A percentile compares a stretch with the other conserved stretches of the same genome.
Conservation (phyloP, 2,113 vertebrate genomes). For the Cepphus grylle region DNA sequence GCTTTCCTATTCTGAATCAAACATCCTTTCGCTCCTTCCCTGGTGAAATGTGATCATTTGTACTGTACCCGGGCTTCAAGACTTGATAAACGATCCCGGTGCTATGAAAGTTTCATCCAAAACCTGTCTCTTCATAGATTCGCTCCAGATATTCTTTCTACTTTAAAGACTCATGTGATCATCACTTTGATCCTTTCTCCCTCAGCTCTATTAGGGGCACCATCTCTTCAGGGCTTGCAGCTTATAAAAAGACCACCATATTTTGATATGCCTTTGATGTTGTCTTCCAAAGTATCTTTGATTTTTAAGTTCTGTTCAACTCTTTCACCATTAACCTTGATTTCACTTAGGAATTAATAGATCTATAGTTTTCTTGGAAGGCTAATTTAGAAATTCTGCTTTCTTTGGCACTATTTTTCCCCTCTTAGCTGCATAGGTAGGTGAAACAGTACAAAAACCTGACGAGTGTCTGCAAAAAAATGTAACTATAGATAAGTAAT, state of each 20-base stretch:
- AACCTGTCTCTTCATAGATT: slow-evolving; percentile 56
- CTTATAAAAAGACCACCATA: slow-evolving; percentile 64
- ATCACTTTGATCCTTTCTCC: slow-evolving; percentile 55
- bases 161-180: slow-evolving; percentile 63
- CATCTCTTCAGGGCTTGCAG: slow-evolving; percentile 56
- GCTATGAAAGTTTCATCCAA: slow-evolving; percentile 57
- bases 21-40: not conserved
- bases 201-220: slow-evolving; percentile 50
- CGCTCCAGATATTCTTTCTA: slow-evolving; percentile 54
- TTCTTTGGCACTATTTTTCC: not conserved
- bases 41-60: slow-evolving; percentile 28
- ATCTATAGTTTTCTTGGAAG: slow-evolving; percentile 32
- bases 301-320: slow-evolving; percentile 65
- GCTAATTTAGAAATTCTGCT: slow-evolving; percentile 47
- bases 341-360: slow-evolving; percentile 50
- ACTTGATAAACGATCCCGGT: slow-evolving; percentile 43
- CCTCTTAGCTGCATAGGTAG: not conserved
- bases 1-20: not conserved
- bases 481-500: not conserved
- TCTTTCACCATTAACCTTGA: slow-evolving; percentile 53
- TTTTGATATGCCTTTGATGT: slow-evolving; percentile 67
- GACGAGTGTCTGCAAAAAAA: not conserved
- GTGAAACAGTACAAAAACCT: not conserved
- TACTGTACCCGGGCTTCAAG: slow-evolving; percentile 6
- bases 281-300: slow-evolving; percentile 65